Conservation (phyloP, 2,113 vertebrate genomes). For the Grallaria varia region DNA sequence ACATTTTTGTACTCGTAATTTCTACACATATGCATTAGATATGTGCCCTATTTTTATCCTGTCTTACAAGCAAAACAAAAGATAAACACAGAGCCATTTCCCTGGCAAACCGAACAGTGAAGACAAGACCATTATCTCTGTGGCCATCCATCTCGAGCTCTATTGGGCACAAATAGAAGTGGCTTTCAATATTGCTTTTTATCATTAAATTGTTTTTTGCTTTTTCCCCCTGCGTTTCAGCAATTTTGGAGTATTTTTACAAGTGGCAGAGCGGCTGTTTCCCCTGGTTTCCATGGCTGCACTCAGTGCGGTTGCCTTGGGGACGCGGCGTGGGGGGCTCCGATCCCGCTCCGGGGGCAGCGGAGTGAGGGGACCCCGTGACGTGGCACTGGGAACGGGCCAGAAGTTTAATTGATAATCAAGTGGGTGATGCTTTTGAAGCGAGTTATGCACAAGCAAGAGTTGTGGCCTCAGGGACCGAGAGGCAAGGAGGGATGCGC, state of each 20-base stretch:
- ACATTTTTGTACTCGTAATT: background rate
- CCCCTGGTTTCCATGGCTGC: background rate
- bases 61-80: background rate
- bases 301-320: conserved; percentile 41
- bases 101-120: background rate
- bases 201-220: too few relatives aligned
- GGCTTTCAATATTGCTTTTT: background rate
- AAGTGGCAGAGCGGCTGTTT: background rate
- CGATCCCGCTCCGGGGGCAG: background rate
- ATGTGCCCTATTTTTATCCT: conserved; percentile 25
- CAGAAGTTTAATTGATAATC: background rate
- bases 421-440: background rate
- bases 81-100: background rate
- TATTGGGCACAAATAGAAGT: background rate
- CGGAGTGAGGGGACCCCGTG: background rate
- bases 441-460: too few relatives aligned
- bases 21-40: conserved; percentile 17
- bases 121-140: background rate
- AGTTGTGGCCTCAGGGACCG: background rate
- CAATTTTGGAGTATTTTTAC: background rate
- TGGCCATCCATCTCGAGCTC: background rate
- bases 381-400: background rate
- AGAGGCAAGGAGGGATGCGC: background rate
- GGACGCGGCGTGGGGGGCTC: background rate
- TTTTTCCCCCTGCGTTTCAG: background rate